Conservation (phyloP, 2,888 invertebrate species). For the Epinotia brunnichana region DNA sequence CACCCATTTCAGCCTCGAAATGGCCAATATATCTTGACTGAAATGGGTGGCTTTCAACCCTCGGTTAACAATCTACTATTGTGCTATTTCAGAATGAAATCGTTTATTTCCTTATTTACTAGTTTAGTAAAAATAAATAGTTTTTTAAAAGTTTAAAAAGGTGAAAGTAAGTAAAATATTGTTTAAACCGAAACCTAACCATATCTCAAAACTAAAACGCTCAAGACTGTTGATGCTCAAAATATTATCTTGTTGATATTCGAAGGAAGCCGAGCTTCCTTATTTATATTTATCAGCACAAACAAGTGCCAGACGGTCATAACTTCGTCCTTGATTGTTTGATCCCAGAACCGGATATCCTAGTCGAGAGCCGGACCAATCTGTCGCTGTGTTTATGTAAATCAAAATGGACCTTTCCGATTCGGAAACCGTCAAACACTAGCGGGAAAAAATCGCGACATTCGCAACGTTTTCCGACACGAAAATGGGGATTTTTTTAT, state of each 20-base stretch:
- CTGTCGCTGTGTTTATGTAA: conserved; percentile 43
- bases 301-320: conserved; percentile 34
- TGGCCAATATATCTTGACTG: no score
- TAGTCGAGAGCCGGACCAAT: conserved; percentile 39
- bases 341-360: conserved; percentile 39
- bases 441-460: conserved; percentile 36
- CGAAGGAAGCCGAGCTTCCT: not conserved
- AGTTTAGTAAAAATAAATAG: no score
- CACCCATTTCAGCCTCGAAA: no score
- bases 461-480: conserved; percentile 33
- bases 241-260: conserved; percentile 19
- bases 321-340: conserved; percentile 37
- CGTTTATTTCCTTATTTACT: no score
- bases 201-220: not conserved
- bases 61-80: no score
- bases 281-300: conserved; percentile 32
- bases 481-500: conserved; percentile 45
- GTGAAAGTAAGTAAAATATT: not conserved
- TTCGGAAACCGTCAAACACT: conserved; percentile 39
- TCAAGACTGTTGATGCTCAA: conserved; percentile 9
- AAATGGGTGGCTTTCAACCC: no score
- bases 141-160: no score
- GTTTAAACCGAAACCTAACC: not conserved
- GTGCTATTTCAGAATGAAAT: no score
- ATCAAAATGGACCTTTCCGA: conserved; percentile 42